Base-by-base conservation (phyloP, 2,888 invertebrate genomes). In the Brachylomia viminalis region DNA sequence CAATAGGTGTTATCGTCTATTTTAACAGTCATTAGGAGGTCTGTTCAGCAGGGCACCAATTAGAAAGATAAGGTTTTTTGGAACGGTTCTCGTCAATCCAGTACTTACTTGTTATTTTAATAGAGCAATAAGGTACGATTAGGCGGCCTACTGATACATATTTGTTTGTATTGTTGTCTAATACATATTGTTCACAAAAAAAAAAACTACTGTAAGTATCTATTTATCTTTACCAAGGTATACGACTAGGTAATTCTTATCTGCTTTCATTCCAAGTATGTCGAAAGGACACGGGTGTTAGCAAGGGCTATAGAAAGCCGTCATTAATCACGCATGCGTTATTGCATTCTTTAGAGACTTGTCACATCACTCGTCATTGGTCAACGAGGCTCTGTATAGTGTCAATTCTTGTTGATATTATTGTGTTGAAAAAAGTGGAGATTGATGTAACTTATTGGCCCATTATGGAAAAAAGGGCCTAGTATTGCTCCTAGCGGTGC, bases 331-430 rank as follows among this genome's bases (percentile, higher is more conserved):
- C 59, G 61, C 62, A 66, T 75, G 64, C 66, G 30, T 75, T 82
- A 84, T 82, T 82, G 84, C 84, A 80, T 82, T 82, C 84, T 80
- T 84, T 30, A n/a, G 42, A 75, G 59, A 33, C 66, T 71, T 80
- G 84, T 84, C 84, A 79, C 69, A 62, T 84, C 49, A 54, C 73
- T 66, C 56, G 30, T 62, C 73, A 68, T 15, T 84, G 80, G 64
- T 64, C 62, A 75, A 82, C 71, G 54, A 80, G 75, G 62, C 56
- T 71, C 23, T 70, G 38, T 27, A 45, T 49, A 68, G 64, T 56
- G 68, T 59, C 54, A 42, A 83, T 54, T 72, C 38, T 45, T 75
- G 67, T 80, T 54, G 52, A 38, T 79, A 67, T 69, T 66, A 67
- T 54, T n/a, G 23, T 33, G 52, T 27, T 15, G 45, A 79, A 78